Base-by-base conservation (phyloP, 2,797 vertebrate genomes). In the Falco berigora region DNA sequence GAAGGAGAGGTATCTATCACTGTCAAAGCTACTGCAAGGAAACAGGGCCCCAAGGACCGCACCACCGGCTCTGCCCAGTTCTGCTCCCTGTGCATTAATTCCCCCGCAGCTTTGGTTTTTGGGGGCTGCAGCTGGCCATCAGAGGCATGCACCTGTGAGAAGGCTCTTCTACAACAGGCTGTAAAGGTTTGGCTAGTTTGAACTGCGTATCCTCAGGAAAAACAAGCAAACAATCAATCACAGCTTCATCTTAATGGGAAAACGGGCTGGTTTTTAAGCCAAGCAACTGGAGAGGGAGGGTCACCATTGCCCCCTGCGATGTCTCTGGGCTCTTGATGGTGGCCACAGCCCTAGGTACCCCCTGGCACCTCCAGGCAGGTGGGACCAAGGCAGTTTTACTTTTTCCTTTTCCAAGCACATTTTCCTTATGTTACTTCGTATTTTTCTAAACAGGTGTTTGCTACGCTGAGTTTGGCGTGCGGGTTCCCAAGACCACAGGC, bases 391-490 rank as follows among this genome's bases (percentile, higher is more conserved):
- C 21, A 12, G 3, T 27, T 72, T 34, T 6, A 17, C 22, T 13
- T 44, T 12, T 46, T 23, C 18, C n/a, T 89, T 80, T 66, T 38
- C 56, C 64, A 80, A 27, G 22, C 8, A 4, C 5, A 0, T 34
- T 74, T 62, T 22, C 82, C 74, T 94, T 34, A 80, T 0, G 0
- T n/a, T 1, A 1, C 17, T n/a, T 12, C 15, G 0, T 36, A 4
- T 88, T 68, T 90, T 64, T 27, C 88, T 58, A 10, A n/a, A 14
- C 98, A 99, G 99, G 99, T 0, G 99, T 99, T 83, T 99, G 99
- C 94, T 99, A 99, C 1, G 99, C 99, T 4, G 99, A 99, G 97
- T 99, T 99, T 5, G 99, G 99, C 0, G 99, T 99, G 36, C 98
- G 99, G 1, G 99, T 99, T 9, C 99, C 99, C 4, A 99, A 99